These are phyloP conservation scores for Paralichthys olivaceus DNA, from an alignment of 2,113 vertebrate species.

Conservation along the genomic window DNA sequence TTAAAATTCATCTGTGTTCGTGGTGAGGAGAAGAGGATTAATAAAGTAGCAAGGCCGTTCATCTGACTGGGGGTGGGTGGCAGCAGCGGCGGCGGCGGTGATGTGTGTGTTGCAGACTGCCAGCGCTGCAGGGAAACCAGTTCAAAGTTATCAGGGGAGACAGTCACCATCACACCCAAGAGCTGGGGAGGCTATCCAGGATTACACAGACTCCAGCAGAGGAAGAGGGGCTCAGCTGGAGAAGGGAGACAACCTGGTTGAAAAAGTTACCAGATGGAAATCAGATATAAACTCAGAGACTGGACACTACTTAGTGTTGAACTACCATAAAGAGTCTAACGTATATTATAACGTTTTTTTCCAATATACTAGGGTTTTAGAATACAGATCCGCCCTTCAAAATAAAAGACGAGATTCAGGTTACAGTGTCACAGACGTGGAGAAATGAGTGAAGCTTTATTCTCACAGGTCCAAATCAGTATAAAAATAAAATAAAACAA, in stretches of 20 bases:
- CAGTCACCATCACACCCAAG: constrained; percentile 71
- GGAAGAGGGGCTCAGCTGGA: constrained; percentile 34
- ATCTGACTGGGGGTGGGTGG: constrained; percentile 54
- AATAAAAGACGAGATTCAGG: neutral
- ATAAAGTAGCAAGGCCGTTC: constrained; percentile 80
- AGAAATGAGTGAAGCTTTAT: neutral
- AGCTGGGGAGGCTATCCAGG: constrained; percentile 65
- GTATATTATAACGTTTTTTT: neutral
- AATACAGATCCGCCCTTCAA: neutral
- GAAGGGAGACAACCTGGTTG: constrained; percentile 2
- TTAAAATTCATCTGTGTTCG: constrained; percentile 81
- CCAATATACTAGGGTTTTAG: neutral
- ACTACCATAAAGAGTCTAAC: neutral
- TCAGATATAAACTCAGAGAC: constrained; percentile 9
- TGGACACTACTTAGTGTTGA: constrained; percentile 2
- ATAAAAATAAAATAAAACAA: neutral
- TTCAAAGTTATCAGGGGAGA: constrained; percentile 80
- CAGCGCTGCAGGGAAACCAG: constrained; percentile 69
- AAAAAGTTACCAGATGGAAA: constrained; percentile 21
- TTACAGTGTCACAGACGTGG: neutral
- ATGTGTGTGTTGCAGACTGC: constrained; percentile 43
- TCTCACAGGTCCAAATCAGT: neutral
- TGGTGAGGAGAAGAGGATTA: constrained; percentile 82
- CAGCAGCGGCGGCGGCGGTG: neutral
- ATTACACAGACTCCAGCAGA: constrained; percentile 60